A percentile compares a stretch with the other conserved stretches of the same genome.
Conservation (phyloP, 2,113 vertebrate genomes). For the Ophthalmolycus amberensis region DNA sequence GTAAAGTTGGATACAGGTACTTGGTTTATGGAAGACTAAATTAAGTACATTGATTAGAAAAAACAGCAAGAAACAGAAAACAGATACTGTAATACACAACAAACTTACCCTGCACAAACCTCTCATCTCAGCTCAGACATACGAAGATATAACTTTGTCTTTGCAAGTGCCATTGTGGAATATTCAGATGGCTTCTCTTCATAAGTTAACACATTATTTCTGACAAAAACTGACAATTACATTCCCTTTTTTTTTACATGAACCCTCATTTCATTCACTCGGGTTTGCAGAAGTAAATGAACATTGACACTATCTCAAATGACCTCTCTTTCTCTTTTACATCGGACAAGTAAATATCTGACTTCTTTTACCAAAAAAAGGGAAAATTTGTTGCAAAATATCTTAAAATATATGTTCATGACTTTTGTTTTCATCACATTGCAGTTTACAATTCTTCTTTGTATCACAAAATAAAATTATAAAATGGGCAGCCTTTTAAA, state of each 20-base stretch:
- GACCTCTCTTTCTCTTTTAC: slow-evolving; percentile 61
- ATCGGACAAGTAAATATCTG: slow-evolving; percentile 62
- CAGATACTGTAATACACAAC: slow-evolving; percentile 67
- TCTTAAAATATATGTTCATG: slow-evolving; percentile 80
- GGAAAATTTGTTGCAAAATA: slow-evolving; percentile 74
- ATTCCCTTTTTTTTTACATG: slow-evolving; percentile 68
- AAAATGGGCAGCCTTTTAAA: slow-evolving; percentile 86
- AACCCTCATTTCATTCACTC: slow-evolving; percentile 62
- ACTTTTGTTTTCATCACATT: slow-evolving; percentile 78
- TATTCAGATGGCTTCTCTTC: slow-evolving; percentile 49
- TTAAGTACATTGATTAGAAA: slow-evolving; percentile 76
- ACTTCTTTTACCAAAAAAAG: slow-evolving; percentile 71
- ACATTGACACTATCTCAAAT: slow-evolving; percentile 60
- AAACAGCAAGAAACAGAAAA: slow-evolving; percentile 77
- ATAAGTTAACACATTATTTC: slow-evolving; percentile 62
- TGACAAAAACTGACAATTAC: slow-evolving; percentile 70
- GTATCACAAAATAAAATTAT: slow-evolving; percentile 84
- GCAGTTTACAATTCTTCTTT: slow-evolving; percentile 79
- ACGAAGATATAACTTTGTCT: slow-evolving; percentile 44
- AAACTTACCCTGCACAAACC: slow-evolving; percentile 66
- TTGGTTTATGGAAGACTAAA: slow-evolving; percentile 87
- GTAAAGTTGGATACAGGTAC: slow-evolving; percentile 80
- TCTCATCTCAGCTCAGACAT: slow-evolving; percentile 45
- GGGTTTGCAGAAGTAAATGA: slow-evolving; percentile 54
- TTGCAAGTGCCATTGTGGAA: slow-evolving; percentile 47